phyloP scores from a whole-genome alignment of 2,888 invertebrate genomes.

The Labia minor region DNA sequence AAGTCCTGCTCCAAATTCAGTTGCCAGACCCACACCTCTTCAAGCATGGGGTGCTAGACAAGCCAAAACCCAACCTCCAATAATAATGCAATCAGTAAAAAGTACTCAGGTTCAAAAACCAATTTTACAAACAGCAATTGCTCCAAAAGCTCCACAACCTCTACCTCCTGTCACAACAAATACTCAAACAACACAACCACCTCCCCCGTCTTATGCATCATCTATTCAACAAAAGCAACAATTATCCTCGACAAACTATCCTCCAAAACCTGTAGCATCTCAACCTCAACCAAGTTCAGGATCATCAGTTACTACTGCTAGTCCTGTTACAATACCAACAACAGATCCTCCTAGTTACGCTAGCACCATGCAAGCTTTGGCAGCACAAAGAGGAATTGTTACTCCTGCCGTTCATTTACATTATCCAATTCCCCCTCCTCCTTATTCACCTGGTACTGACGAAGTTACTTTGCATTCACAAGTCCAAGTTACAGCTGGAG shows the following conservation, averaged over 20 bases:
- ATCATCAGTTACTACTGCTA: conserved; percentile 31
- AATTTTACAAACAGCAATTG: conserved; percentile 86
- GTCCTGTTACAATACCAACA: conserved; percentile 51
- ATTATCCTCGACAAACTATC: conserved; percentile 35
- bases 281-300: conserved; percentile 36
- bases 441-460: conserved; percentile 46
- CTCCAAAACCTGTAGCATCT: conserved; percentile 37
- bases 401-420: conserved; percentile 36
- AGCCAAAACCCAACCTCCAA: conserved; percentile 80
- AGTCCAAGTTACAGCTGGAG: conserved; percentile 28
- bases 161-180: conserved; percentile 31
- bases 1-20: conserved; percentile 44
- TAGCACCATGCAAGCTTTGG: conserved; percentile 75
- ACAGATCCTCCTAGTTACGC: conserved; percentile 88
- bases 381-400: conserved; percentile 49
- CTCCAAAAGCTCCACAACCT: conserved; percentile 68
- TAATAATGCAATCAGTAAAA: conserved; percentile 94
- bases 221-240: conserved; percentile 67
- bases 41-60: conserved; percentile 79
- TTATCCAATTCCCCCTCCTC: conserved; percentile 53
- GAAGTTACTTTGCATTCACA: conserved; percentile 33
- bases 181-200: conserved; percentile 42
- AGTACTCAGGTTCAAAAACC: conserved; percentile 94
- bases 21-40: conserved; percentile 69
- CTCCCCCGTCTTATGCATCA: conserved; percentile 73